Base-by-base conservation (phyloP, 2,888 invertebrate genomes). In the Xanthorhoe designata region DNA sequence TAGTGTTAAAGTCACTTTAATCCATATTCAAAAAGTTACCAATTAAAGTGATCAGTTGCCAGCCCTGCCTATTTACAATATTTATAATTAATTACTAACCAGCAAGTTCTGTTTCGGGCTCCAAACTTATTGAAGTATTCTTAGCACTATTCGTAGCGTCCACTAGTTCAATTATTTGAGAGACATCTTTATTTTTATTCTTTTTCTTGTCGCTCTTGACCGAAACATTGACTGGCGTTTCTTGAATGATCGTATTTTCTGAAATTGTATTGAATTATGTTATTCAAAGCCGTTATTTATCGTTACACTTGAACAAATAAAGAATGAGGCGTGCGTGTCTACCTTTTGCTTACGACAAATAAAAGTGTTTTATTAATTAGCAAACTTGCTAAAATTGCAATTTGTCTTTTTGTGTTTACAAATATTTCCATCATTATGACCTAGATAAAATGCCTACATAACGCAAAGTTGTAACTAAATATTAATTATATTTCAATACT, bases 141-240 rank as follows among this genome's bases (percentile, higher is more conserved):
- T 69, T 70, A 19, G 63, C 65, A 56, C 69, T 70, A 57, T 64
- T 38, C 35, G 35, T 38, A 38, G 35, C 35, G 2, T 38, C 35
- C 9, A 10, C 35, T 66, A 0, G 53, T 61, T 69, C 65, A 45
- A 55, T 45, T n/a, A 13, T 58, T 49, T 61, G 51, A n/a, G 69
- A 68, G 7, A 52, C 18, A 54, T 67, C 56, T n/a, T 66, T 69
- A 45, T 72, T 69, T 56, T 72, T 71, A 52, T 68, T 68, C 32
- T 64, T 69, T 56, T 71, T 71, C 61, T 69, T 71, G 10, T 67
- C 67, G 53, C 63, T 67, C 42, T 63, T 67, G 4, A 61, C 45
- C 1, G 66, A 66, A 47, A 51, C 32, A 58, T 69, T 64, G 4
- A 52, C 19, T 0, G 66, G 54, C 13, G 52, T 49, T 49, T 66